These are phyloP conservation scores for Galeopterus variegatus DNA, from an alignment of 2,113 vertebrate species.

Conservation along the genomic window DNA sequence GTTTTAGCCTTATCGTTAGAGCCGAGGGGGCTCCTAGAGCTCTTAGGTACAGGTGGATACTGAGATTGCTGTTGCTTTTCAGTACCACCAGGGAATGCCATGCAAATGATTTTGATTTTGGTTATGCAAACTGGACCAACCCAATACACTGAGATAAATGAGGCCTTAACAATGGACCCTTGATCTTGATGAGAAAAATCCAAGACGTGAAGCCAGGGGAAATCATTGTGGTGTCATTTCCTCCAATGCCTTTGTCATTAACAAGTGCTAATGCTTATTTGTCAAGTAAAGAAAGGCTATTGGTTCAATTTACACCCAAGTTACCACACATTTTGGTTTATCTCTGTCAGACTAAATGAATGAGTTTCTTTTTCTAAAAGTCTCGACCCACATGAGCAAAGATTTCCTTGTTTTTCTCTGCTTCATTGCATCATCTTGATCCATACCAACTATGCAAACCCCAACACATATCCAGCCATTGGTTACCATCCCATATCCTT, in stretches of 20 bases:
- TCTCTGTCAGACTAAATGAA: constrained; percentile 69
- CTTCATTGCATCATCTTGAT: background rate
- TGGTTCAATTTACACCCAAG: constrained; percentile 65
- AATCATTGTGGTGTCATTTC: constrained; percentile 76
- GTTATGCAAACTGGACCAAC: background rate
- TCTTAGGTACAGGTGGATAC: rapidly evolving
- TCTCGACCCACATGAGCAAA: background rate
- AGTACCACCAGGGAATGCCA: background rate
- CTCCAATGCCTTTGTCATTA: constrained; percentile 59
- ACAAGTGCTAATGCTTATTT: constrained; percentile 57
- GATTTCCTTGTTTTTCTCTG: background rate
- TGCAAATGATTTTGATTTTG: background rate
- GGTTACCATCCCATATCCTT: no score
- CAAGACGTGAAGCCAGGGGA: constrained; percentile 68
- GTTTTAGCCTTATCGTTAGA: background rate
- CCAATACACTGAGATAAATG: background rate
- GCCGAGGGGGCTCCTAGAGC: background rate
- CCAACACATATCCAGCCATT: rapidly evolving
- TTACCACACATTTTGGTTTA: constrained; percentile 69
- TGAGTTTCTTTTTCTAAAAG: background rate
- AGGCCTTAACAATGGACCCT: background rate
- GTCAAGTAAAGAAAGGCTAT: constrained; percentile 70
- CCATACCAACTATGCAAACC: background rate
- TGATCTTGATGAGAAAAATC: constrained; percentile 63
- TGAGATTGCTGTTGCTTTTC: background rate